phyloP scores from a whole-genome alignment of 1,140 invertebrate species.

The Amphibalanus amphitrite region DNA sequence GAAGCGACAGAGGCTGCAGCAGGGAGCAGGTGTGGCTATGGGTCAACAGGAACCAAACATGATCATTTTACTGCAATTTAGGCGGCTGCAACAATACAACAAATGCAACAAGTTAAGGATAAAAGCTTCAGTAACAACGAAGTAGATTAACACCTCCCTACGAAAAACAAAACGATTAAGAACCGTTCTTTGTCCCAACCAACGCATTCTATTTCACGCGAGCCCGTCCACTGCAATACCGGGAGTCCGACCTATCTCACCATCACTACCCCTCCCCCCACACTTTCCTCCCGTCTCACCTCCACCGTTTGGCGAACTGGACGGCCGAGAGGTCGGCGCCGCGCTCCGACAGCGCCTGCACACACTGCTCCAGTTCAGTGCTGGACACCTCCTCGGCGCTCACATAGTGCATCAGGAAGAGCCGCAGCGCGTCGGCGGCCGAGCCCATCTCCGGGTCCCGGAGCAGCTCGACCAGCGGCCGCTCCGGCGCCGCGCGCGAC shows the following conservation, averaged over 20 bases:
- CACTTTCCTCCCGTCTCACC: constrained; percentile 36
- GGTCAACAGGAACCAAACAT: too few relatives aligned
- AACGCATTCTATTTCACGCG: too few relatives aligned
- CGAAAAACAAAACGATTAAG: too few relatives aligned
- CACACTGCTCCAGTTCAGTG: constrained; percentile 14
- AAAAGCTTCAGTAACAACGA: too few relatives aligned
- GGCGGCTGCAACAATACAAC: too few relatives aligned
- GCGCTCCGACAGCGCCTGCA: constrained; percentile 7
- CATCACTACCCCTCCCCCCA: constrained; percentile 94
- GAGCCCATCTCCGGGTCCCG: background rate
- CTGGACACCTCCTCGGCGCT: constrained; percentile 37
- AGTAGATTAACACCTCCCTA: too few relatives aligned
- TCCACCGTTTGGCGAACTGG: constrained; percentile 15
- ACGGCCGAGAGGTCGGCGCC: background rate
- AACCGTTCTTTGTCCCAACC: too few relatives aligned
- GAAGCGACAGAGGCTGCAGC: too few relatives aligned
- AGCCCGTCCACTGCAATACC: constrained; percentile 45
- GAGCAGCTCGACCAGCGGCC: constrained; percentile 15
- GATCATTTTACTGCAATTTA: too few relatives aligned
- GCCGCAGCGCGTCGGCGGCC: constrained; percentile 71
- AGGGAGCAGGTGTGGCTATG: too few relatives aligned
- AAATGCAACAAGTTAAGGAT: too few relatives aligned
- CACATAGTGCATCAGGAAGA: constrained; percentile 87
- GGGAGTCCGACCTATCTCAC: constrained; percentile 90
- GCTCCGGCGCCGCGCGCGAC: constrained; percentile 33